Base-by-base conservation (phyloP, 2,113 vertebrate species). In the Circaetus gallicus region DNA sequence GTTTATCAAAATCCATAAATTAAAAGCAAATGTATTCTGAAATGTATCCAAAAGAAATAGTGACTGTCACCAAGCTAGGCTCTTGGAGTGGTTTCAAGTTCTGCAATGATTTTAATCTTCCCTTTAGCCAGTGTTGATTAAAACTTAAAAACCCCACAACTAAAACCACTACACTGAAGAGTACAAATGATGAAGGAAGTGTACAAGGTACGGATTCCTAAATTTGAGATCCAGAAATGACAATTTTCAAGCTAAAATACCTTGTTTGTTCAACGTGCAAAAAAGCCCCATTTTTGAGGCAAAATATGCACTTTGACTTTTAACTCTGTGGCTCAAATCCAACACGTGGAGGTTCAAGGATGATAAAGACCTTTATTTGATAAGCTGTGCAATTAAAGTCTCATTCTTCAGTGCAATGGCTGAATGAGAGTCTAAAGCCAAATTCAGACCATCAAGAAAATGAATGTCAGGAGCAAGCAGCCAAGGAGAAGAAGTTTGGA, bases 1-100 rank as follows among this genome's bases (percentile, higher is more conserved):
- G 31, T 72, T 76, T 85, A 74, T 79, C 56, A 72, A 96, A 91
- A 95, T 56, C 43, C 79, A 79, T 65, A 94, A 96, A 84, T 84
- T 47, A 74, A 89, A 95, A 61, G n/a, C 43, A 86, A 91, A 76
- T 62, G 6, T 26, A 69, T 91, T 94, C 89, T 89, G 89, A 95
- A 91, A 79, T 56, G 12, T 56, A 43, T 72, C 69, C 94, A 97
- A 95, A 56, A 79, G 53, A 93, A 96, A 96, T 0, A 94, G 81
- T 67, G 61, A 87, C 56, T 76, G 83, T 89, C 83, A 93, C 66
- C 45, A 93, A 79, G 81, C 22, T 70, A 88, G 63, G 24, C n/a
- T 56, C 43, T 90, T 86, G 67, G 53, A 89, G 29, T 16, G 11
- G 14, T 91, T 95, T 87, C 66, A 94, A 89, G 53, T 50, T 91